Evolutionary conservation across 2,113 vertebrate genomes (phyloP).

Genomic region (Sinocyclocheilus anophthalmus): DNA sequence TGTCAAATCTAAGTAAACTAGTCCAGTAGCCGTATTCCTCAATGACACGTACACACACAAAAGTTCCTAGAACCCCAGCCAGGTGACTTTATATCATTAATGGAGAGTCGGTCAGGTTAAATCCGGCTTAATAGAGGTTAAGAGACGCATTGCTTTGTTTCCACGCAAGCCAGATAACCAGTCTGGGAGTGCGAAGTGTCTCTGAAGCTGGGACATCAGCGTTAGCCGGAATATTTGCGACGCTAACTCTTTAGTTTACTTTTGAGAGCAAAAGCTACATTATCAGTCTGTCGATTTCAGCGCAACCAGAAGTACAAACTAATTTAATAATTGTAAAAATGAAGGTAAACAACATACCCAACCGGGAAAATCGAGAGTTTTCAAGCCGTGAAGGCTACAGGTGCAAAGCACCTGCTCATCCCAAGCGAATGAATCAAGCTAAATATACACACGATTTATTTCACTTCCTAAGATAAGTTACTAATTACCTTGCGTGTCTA

Average conservation of each 20-base stretch:
- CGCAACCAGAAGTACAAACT: neutral
- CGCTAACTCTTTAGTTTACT: neutral
- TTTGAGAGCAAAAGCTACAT: neutral
- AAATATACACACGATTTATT: neutral
- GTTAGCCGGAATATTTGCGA: neutral
- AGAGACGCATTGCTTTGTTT: slow-evolving; percentile 34
- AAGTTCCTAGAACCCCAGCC: neutral
- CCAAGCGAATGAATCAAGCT: slow-evolving; percentile 11
- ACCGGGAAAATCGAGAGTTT: neutral
- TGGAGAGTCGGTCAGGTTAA: slow-evolving; percentile 3
- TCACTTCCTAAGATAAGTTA: neutral
- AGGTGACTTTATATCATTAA: slow-evolving; percentile 28
- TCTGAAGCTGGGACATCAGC: slow-evolving; percentile 18
- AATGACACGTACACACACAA: neutral
- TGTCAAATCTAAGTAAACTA: slow-evolving; percentile 45
- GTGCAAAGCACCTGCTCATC: slow-evolving; percentile 45
- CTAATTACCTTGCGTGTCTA: neutral
- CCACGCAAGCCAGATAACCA: slow-evolving; percentile 28
- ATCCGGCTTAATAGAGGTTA: slow-evolving; percentile 11
- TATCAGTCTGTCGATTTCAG: neutral
- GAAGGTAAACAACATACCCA: neutral
- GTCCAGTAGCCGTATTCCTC: neutral
- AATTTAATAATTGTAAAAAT: neutral
- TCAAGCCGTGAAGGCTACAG: slow-evolving; percentile 40
- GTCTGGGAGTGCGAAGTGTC: neutral